These are phyloP conservation scores for Plemyria rubiginata DNA, from an alignment of 2,888 invertebrate genomes.

Conservation along the genomic window DNA sequence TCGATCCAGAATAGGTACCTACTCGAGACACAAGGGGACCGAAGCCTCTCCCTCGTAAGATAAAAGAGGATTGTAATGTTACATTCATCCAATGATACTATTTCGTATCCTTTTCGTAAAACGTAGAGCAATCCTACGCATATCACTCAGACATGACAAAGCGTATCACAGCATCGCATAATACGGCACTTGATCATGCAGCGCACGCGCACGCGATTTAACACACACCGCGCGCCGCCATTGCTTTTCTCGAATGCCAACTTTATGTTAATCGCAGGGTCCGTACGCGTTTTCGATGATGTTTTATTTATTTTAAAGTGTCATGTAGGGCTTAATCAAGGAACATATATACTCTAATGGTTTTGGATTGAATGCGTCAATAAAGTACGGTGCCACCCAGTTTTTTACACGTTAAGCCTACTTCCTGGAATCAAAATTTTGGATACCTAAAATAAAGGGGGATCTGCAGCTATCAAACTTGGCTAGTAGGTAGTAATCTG, in stretches of 20 bases:
- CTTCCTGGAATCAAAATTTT: too few relatives aligned
- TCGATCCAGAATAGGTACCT: too few relatives aligned
- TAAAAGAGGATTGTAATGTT: too few relatives aligned
- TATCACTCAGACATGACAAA: constrained; percentile 7
- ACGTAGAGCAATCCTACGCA: not conserved
- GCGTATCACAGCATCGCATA: not conserved
- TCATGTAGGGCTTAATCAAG: not conserved
- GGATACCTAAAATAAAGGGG: too few relatives aligned
- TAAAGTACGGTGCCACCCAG: not conserved
- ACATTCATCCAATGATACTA: too few relatives aligned
- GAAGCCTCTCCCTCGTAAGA: too few relatives aligned
- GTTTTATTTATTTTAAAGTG: constrained; percentile 17
- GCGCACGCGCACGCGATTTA: constrained; percentile 62
- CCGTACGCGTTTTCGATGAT: constrained; percentile 8
- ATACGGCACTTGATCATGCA: constrained; percentile 48
- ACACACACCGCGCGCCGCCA: constrained; percentile 33
- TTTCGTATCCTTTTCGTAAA: too few relatives aligned
- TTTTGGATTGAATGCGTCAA: not conserved
- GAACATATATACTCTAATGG: too few relatives aligned
- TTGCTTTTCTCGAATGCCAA: constrained; percentile 28
- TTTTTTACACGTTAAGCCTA: too few relatives aligned
- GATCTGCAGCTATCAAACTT: too few relatives aligned
- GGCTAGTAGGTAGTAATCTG: too few relatives aligned
- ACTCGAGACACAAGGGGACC: too few relatives aligned
- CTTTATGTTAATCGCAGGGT: constrained; percentile 25